Conservation (phyloP, 2,797 vertebrate genomes). For the Adelosebastes latens region DNA sequence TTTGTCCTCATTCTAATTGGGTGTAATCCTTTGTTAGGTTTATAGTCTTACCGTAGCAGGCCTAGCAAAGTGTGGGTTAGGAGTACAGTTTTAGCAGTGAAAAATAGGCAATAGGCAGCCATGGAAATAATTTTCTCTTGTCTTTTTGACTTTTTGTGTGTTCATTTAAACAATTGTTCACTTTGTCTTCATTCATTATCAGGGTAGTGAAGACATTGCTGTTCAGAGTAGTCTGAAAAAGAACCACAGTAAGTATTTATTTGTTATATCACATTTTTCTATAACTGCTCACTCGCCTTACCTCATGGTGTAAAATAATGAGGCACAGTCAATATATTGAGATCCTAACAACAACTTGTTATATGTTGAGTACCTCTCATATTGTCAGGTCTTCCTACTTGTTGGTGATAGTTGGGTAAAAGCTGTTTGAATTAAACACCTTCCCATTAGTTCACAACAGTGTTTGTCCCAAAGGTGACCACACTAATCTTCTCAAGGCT, state of each 20-base stretch:
- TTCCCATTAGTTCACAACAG: slow-evolving; percentile 4
- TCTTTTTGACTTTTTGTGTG: slow-evolving; percentile 1
- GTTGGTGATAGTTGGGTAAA: background rate
- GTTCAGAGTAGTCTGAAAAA: background rate
- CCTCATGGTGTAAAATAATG: background rate
- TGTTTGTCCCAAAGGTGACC: slow-evolving; percentile 7
- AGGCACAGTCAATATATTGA: background rate
- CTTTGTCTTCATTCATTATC: background rate
- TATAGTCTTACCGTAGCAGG: background rate
- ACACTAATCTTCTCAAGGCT: slow-evolving; percentile 4
- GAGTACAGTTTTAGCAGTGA: background rate
- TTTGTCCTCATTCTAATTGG: slow-evolving; percentile 10
- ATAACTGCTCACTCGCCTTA: background rate
- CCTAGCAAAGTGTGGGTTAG: background rate
- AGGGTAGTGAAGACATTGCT: background rate
- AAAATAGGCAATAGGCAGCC: background rate
- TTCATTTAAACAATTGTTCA: background rate
- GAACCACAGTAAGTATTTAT: background rate
- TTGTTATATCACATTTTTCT: background rate
- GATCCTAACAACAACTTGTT: background rate
- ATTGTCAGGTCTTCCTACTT: background rate
- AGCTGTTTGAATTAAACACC: slow-evolving; percentile 14
- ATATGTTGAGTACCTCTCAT: no score
- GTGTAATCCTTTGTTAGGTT: background rate
- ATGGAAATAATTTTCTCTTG: background rate